These are phyloP conservation scores for Falco peregrinus DNA, from an alignment of 2,797 vertebrate genomes.

Conservation along the genomic window DNA sequence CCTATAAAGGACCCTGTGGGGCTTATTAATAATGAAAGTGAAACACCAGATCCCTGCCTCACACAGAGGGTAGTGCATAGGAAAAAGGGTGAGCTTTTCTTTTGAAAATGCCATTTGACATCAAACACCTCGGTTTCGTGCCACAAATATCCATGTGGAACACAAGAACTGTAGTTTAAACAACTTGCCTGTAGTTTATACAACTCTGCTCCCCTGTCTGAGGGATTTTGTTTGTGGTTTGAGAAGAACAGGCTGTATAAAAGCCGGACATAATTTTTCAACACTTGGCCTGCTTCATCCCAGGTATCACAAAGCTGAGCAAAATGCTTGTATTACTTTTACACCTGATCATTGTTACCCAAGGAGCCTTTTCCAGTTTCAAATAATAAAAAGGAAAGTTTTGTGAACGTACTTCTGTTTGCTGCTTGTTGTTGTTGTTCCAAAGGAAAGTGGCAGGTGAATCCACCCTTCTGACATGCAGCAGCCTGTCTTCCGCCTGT, in stretches of 20 bases:
- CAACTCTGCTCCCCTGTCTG: neutral
- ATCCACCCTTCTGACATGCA: neutral
- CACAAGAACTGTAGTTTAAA: rapidly evolving
- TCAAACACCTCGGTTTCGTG: neutral
- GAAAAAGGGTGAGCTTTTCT: neutral
- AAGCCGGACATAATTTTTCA: neutral
- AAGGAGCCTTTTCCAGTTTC: constrained; percentile 66
- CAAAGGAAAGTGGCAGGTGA: neutral
- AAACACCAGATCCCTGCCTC: neutral
- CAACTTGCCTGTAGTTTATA: neutral
- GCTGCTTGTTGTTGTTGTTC: neutral
- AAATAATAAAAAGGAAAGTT: constrained; percentile 52
- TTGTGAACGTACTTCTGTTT: constrained; percentile 25
- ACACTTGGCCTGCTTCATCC: neutral
- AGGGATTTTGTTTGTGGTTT: neutral
- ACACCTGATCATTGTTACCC: constrained; percentile 47
- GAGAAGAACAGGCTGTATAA: neutral
- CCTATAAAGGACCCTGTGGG: neutral
- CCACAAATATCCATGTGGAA: neutral
- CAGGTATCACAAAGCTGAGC: neutral
- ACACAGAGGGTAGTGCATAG: neutral
- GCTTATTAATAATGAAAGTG: neutral
- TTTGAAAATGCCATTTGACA: neutral
- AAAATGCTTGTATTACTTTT: constrained; percentile 5
- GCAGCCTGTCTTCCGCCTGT: neutral